Conservation (phyloP, 1,140 invertebrate species). For the Lerema accius region DNA sequence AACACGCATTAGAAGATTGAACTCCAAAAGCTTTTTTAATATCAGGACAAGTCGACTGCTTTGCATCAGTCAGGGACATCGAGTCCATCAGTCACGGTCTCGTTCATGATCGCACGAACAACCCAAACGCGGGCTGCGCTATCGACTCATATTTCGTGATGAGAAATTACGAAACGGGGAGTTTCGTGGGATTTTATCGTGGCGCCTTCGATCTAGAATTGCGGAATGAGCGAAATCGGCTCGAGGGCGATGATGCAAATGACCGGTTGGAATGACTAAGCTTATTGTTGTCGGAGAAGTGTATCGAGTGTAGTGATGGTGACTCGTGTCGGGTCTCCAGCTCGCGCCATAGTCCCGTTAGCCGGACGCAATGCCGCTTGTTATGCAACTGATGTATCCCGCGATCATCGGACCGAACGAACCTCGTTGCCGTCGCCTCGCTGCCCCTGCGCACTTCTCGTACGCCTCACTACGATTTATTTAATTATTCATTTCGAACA, state of each 20-base stretch:
- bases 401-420: constrained; percentile 40
- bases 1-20: constrained; percentile 16
- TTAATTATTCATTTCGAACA: no score
- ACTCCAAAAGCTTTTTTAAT: constrained; percentile 25
- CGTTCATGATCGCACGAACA: constrained; percentile 58
- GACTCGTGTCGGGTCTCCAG: constrained; percentile 39
- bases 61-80: constrained; percentile 54
- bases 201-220: constrained; percentile 23
- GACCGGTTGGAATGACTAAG: constrained; percentile 38
- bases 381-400: constrained; percentile 71
- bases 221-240: constrained; percentile 28
- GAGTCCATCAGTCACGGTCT: constrained; percentile 65
- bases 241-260: constrained; percentile 50
- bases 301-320: constrained; percentile 45
- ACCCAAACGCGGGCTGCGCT: constrained; percentile 35
- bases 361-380: constrained; percentile 63
- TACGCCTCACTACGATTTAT: background rate
- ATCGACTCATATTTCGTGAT: constrained; percentile 58
- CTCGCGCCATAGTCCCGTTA: constrained; percentile 65
- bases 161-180: constrained; percentile 55
- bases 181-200: constrained; percentile 49
- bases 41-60: constrained; percentile 44
- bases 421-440: background rate
- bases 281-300: background rate
- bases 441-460: no score